Conservation (phyloP, 2,797 vertebrate genomes). For the Pseudocheirus occidentalis region DNA sequence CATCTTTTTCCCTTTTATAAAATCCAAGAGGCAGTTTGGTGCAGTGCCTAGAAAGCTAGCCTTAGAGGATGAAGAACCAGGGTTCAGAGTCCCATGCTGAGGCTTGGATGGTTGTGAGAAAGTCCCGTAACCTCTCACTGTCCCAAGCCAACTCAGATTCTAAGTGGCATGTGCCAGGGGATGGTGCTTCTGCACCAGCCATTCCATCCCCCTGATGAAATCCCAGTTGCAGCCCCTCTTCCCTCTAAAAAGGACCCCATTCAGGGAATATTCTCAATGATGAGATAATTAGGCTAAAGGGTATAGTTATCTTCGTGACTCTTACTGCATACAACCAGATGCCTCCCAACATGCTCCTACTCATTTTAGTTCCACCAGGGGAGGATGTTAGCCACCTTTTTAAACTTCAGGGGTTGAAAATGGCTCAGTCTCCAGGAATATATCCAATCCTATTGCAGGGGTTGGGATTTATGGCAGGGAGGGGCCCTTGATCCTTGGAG, state of each 20-base stretch:
- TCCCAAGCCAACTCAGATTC: background rate
- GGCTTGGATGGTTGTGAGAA: background rate
- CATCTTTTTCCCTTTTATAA: background rate
- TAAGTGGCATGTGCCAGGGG: background rate
- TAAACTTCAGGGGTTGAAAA: background rate
- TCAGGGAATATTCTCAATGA: background rate
- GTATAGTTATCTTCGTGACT: background rate
- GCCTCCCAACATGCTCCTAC: background rate
- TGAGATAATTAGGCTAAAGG: background rate
- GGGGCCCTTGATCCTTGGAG: background rate
- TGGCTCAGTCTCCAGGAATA: background rate
- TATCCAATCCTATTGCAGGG: background rate
- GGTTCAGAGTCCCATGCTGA: background rate
- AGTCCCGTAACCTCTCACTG: background rate
- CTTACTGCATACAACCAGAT: background rate
- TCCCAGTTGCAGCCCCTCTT: background rate
- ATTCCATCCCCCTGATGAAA: background rate
- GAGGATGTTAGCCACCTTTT: background rate
- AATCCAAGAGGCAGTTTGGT: background rate
- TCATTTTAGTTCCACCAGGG: background rate
- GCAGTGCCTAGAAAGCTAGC: background rate
- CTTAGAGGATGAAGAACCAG: background rate
- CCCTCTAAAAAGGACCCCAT: background rate
- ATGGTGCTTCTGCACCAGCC: background rate
- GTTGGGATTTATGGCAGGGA: background rate